phyloP scores from a whole-genome alignment of 2,113 vertebrate species.

The Ariopsis seemanni region DNA sequence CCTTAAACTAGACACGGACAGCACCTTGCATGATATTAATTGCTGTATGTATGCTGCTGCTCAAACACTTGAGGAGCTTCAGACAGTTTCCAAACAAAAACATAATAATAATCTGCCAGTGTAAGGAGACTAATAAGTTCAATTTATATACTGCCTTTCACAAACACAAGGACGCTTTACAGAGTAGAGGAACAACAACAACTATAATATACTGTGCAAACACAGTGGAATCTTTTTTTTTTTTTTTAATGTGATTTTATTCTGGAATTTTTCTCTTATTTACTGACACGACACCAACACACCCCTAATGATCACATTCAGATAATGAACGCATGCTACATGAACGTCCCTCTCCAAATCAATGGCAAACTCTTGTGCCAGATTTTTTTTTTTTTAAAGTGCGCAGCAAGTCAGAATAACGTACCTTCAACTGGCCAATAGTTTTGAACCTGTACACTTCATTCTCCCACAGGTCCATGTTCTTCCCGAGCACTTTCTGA shows the following conservation, averaged over 20 bases:
- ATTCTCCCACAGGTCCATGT: constrained; percentile 97
- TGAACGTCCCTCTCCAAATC: background rate
- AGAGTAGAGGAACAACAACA: no score
- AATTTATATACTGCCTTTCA: no score
- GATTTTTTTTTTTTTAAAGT: background rate
- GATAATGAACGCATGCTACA: background rate
- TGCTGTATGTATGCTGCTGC: no score
- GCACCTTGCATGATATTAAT: no score
- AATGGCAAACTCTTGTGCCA: no score
- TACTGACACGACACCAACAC: background rate
- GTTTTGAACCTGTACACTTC: constrained; percentile 97
- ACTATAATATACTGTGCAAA: background rate
- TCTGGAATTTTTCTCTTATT: background rate
- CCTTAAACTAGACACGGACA: no score
- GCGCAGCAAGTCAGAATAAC: constrained; percentile 1
- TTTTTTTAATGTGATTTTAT: background rate
- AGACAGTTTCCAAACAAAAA: background rate
- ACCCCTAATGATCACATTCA: background rate
- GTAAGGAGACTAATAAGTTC: background rate
- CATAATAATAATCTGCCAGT: background rate
- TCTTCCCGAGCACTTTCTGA: constrained; percentile 97
- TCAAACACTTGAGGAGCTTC: no score
- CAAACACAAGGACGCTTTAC: no score
- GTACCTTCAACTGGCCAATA: constrained; percentile 95
- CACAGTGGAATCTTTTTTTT: background rate